Evolutionary conservation across 2,888 invertebrate genomes (phyloP).

Genomic region (Margaritifera margaritifera): DNA sequence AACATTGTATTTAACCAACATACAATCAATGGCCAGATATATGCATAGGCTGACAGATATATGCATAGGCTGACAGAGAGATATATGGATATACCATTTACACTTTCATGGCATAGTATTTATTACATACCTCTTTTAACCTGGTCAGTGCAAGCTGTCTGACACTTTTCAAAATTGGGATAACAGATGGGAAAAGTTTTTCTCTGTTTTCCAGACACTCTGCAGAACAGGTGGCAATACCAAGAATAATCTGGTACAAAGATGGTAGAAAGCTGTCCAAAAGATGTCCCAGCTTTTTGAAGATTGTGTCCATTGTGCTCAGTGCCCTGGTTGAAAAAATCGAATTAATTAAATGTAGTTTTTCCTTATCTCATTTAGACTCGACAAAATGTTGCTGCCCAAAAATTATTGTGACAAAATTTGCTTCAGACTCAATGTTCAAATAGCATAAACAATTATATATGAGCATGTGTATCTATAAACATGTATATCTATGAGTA

Average conservation of each 20-base stretch:
- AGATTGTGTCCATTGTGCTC: constrained; percentile 66
- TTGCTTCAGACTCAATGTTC: too few relatives aligned
- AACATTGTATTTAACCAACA: too few relatives aligned
- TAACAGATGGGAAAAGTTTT: constrained; percentile 51
- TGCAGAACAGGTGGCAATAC: constrained; percentile 80
- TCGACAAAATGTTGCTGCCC: background rate
- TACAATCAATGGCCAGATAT: too few relatives aligned
- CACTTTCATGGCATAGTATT: too few relatives aligned
- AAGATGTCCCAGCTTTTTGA: constrained; percentile 79
- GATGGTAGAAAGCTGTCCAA: constrained; percentile 80
- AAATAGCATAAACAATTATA: too few relatives aligned
- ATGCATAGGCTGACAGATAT: too few relatives aligned
- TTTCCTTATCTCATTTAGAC: background rate
- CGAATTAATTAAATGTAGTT: background rate
- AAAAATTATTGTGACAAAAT: background rate
- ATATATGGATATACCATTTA: too few relatives aligned
- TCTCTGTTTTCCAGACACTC: constrained; percentile 76
- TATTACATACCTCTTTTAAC: constrained; percentile 59
- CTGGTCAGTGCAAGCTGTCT: constrained; percentile 57
- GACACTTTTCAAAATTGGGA: constrained; percentile 65
- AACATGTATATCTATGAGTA: too few relatives aligned
- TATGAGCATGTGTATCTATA: too few relatives aligned
- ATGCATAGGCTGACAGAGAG: too few relatives aligned
- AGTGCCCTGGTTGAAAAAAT: constrained; percentile 79
- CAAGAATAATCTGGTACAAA: constrained; percentile 83